phyloP scores from a whole-genome alignment of 2,888 invertebrate genomes.

The Taphrorychus bicolor region DNA sequence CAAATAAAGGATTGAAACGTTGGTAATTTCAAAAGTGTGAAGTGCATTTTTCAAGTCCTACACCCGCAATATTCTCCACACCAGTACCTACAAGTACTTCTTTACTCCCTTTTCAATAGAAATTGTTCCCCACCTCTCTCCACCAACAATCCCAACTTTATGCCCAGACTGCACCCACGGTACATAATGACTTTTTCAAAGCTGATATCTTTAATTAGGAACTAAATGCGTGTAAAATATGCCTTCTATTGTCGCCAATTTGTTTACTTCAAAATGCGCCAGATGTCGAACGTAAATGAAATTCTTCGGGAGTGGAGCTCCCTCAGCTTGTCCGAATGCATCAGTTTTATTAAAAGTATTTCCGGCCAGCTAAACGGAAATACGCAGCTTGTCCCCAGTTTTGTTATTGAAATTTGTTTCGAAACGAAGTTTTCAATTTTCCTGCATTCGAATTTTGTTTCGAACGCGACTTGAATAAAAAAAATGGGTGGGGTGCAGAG shows the following conservation, averaged over 20 bases:
- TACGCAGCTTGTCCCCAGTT: neutral
- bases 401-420: neutral
- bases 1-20: too few species aligned
- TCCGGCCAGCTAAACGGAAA: neutral
- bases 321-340: neutral
- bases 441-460: neutral
- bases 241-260: too few species aligned
- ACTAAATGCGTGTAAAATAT: too few species aligned
- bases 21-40: too few species aligned
- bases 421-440: neutral
- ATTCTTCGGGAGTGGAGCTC: neutral
- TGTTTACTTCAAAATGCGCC: neutral
- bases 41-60: too few species aligned
- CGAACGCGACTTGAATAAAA: neutral
- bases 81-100: too few species aligned
- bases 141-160: too few species aligned
- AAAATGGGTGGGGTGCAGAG: neutral
- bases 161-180: too few species aligned
- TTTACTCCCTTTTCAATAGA: too few species aligned
- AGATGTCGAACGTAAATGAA: neutral
- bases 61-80: too few species aligned
- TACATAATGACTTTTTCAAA: too few species aligned
- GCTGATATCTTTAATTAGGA: neutral
- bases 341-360: slow-evolving; percentile 6
- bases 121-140: too few species aligned